Conservation (phyloP, 2,113 vertebrate genomes). For the Dissostichus mawsoni region DNA sequence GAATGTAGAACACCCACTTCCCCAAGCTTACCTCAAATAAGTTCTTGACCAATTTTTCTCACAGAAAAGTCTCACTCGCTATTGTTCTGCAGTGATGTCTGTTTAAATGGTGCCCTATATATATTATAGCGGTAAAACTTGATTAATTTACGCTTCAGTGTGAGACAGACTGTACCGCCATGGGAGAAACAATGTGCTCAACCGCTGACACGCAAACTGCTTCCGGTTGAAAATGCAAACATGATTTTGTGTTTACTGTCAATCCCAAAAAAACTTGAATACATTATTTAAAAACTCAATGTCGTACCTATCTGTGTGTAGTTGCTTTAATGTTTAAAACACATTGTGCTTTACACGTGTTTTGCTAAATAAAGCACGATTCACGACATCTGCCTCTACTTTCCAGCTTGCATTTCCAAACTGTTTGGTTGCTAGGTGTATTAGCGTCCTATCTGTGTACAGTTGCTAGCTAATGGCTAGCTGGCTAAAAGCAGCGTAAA, state of each 20-base stretch:
- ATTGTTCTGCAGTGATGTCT: rapidly evolving
- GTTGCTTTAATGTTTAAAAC: background rate
- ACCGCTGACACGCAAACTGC: constrained; percentile 26
- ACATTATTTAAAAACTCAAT: background rate
- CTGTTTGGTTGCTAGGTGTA: constrained; percentile 71
- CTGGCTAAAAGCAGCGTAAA: background rate
- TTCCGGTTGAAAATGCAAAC: constrained; percentile 59
- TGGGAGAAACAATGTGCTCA: constrained; percentile 50
- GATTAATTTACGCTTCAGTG: constrained; percentile 53
- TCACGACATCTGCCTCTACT: constrained; percentile 58
- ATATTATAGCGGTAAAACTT: background rate
- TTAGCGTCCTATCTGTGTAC: constrained; percentile 61
- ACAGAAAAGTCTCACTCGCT: background rate
- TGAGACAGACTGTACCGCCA: constrained; percentile 36
- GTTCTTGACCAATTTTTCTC: background rate
- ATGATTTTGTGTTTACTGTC: no score
- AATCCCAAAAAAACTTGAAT: background rate
- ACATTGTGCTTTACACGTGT: no score
- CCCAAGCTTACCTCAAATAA: constrained; percentile 47
- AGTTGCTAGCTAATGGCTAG: constrained; percentile 75
- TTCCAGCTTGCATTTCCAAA: constrained; percentile 37
- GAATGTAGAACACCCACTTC: constrained; percentile 17
- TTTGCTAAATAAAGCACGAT: background rate
- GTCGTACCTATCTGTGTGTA: no score
- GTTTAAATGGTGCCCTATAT: background rate